A percentile compares a stretch with the other conserved stretches of the same genome.
These are phyloP conservation scores for Pheosia gnoma DNA, from an alignment of 2,888 invertebrate species.

Conservation along the genomic window DNA sequence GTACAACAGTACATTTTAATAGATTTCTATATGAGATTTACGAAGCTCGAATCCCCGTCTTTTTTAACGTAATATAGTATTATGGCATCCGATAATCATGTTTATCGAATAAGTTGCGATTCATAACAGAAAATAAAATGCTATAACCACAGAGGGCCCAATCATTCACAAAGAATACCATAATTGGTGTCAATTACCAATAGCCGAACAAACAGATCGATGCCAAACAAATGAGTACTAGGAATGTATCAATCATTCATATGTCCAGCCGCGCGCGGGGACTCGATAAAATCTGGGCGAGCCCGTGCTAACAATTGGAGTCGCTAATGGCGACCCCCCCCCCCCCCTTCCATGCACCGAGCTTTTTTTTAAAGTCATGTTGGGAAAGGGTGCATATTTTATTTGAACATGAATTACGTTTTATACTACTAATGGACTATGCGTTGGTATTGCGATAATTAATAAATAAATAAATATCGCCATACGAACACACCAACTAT, in stretches of 20 bases:
- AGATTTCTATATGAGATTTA: too few species aligned
- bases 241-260: constrained; percentile 36
- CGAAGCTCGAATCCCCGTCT: too few species aligned
- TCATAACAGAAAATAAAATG: too few species aligned
- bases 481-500: too few species aligned
- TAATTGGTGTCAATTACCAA: not conserved
- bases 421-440: constrained; percentile 9
- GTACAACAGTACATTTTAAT: too few species aligned
- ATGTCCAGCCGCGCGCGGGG: constrained; percentile 7
- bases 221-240: constrained; percentile 18
- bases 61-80: too few species aligned
- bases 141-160: not conserved
- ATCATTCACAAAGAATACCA: constrained; percentile 1
- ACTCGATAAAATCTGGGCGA: constrained; percentile 28
- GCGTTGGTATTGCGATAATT: not conserved
- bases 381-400: constrained; percentile 9
- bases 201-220: constrained; percentile 10
- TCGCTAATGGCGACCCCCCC: constrained; percentile 30
- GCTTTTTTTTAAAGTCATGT: constrained; percentile 11
- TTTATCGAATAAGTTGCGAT: too few species aligned
- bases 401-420: constrained; percentile 4
- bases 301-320: constrained; percentile 18
- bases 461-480: too few species aligned
- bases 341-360: constrained; percentile 22
- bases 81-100: too few species aligned